A percentile compares a stretch with the other conserved stretches of the same genome.
Conservation (phyloP, 2,888 invertebrate species). For the Pristionchus mayeri region DNA sequence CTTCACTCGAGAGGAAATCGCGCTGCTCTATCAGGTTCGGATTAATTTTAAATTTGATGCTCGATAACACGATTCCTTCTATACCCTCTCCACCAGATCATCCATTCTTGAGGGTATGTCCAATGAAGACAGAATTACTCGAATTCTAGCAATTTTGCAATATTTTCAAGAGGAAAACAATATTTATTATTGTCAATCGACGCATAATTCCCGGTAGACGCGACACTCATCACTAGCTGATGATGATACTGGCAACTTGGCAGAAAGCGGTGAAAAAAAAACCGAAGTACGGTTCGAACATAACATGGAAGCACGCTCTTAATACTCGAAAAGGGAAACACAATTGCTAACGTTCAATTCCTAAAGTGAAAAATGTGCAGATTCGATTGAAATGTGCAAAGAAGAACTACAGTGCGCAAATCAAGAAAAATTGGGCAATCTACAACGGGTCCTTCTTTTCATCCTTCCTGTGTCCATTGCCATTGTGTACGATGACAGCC, state of each 20-base stretch:
- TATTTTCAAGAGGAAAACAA: not conserved
- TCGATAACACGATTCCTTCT: too few species aligned
- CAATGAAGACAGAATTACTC: too few species aligned
- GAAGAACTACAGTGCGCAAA: too few species aligned
- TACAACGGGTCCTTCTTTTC: not conserved
- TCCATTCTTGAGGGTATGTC: too few species aligned
- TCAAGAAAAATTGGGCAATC: not conserved
- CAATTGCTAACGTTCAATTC: not conserved
- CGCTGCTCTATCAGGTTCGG: constrained; percentile 2
- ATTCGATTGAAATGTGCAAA: too few species aligned
- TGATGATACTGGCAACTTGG: constrained; percentile 18
- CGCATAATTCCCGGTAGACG: too few species aligned
- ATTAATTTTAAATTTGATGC: too few species aligned
- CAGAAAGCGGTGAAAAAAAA: not conserved
- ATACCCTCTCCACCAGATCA: too few species aligned
- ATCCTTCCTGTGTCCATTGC: not conserved
- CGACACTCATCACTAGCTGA: constrained; percentile 11
- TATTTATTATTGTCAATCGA: not conserved
- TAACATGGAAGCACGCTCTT: not conserved
- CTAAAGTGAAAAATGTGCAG: not conserved
- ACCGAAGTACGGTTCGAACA: not conserved
- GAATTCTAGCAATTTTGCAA: not conserved
- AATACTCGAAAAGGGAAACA: not conserved
- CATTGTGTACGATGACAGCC: not conserved
- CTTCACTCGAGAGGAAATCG: constrained; percentile 46